Evolutionary conservation across 2,113 vertebrate species (phyloP).

Genomic region (Solenodon paradoxus): DNA sequence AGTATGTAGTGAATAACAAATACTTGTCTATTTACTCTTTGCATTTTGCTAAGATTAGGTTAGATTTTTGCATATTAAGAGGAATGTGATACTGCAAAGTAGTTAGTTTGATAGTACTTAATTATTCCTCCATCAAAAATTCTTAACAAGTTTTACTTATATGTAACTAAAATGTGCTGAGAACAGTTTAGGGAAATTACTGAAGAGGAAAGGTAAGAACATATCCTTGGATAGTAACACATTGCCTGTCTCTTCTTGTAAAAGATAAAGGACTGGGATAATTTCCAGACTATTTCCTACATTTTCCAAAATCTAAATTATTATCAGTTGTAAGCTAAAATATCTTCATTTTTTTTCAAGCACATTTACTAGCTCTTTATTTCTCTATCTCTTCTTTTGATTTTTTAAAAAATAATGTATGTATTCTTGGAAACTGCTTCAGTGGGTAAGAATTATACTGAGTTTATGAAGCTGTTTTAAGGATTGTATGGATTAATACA

Average conservation of each 20-base stretch:
- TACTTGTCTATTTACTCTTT: neutral
- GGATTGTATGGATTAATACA: neutral
- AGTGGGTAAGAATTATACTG: no score
- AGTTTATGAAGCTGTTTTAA: neutral
- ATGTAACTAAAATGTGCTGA: neutral
- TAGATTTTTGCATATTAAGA: neutral
- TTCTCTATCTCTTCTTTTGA: neutral
- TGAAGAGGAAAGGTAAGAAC: slow-evolving; percentile 29
- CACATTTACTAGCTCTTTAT: neutral
- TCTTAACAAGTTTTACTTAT: neutral
- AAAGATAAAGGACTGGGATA: neutral
- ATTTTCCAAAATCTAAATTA: neutral
- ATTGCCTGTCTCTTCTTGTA: neutral
- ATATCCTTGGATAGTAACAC: neutral
- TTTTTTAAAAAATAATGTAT: neutral
- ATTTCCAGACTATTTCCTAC: neutral
- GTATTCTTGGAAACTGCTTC: neutral
- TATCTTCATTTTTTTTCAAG: neutral
- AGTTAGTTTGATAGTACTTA: neutral
- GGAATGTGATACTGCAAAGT: neutral
- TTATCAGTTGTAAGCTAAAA: neutral
- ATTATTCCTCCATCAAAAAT: neutral
- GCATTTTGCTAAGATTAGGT: neutral
- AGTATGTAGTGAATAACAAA: neutral
- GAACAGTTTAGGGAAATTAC: slow-evolving; percentile 21